Evolutionary conservation across 2,888 invertebrate genomes (phyloP).

Genomic region (Eremobia ochroleuca): DNA sequence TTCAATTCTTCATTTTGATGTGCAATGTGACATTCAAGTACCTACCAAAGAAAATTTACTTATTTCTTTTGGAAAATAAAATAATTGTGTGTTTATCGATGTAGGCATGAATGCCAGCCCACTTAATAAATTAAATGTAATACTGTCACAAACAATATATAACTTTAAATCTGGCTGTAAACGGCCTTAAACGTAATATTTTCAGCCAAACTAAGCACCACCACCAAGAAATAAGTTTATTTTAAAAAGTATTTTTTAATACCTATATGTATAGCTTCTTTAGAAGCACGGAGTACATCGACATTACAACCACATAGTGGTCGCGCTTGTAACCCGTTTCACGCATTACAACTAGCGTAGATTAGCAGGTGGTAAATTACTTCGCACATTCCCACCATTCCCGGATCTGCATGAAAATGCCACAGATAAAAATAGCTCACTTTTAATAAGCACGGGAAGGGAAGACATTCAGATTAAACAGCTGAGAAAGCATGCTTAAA

Average conservation of each 20-base stretch:
- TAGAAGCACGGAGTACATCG: neutral
- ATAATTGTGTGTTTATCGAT: slow-evolving; percentile 9
- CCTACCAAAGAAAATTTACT: neutral
- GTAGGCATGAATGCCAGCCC: neutral
- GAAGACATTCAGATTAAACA: slow-evolving; percentile 20
- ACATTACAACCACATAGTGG: neutral
- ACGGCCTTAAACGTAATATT: neutral
- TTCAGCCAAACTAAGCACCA: neutral
- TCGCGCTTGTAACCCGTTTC: slow-evolving; percentile 34
- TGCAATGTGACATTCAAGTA: neutral
- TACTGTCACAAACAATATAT: too few relatives aligned
- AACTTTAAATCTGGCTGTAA: too few relatives aligned
- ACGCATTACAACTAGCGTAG: slow-evolving; percentile 5
- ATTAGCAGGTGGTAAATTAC: slow-evolving; percentile 44
- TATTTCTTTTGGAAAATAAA: neutral
- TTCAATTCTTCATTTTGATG: slow-evolving; percentile 6
- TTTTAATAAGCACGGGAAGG: slow-evolving; percentile 16
- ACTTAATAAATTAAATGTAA: neutral
- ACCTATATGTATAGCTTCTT: neutral
- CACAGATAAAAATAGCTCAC: slow-evolving; percentile 33
- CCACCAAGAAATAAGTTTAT: neutral
- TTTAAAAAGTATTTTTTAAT: neutral
- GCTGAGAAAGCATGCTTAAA: slow-evolving; percentile 26
- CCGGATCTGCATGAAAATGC: slow-evolving; percentile 45
- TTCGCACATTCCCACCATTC: slow-evolving; percentile 40